These are phyloP conservation scores for Blastobasis lacticolella DNA, from an alignment of 2,888 invertebrate genomes.

Conservation along the genomic window DNA sequence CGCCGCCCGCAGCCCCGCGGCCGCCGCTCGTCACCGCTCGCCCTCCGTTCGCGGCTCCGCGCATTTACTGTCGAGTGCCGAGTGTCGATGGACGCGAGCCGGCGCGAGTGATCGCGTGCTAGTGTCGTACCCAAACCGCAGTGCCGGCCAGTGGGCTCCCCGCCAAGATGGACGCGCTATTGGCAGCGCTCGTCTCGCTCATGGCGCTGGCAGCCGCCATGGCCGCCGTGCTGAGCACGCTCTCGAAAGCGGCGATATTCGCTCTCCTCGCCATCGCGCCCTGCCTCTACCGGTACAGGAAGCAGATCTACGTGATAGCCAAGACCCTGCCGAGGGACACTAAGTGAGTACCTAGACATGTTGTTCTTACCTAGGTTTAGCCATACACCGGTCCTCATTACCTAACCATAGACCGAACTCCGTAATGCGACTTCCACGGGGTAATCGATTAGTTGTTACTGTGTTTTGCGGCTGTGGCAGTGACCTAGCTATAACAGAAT, in stretches of 20 bases:
- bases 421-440: too few species aligned
- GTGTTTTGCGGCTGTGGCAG: too few species aligned
- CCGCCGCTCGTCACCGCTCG: slow-evolving; percentile 22
- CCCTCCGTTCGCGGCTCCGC: slow-evolving; percentile 16
- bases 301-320: slow-evolving; percentile 75
- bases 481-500: too few species aligned
- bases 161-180: slow-evolving; percentile 71
- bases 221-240: slow-evolving; percentile 74
- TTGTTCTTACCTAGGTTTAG: neutral
- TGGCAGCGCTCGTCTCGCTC: slow-evolving; percentile 66
- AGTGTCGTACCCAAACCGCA: slow-evolving; percentile 29
- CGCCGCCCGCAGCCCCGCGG: slow-evolving; percentile 22
- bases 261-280: slow-evolving; percentile 72
- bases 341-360: slow-evolving; percentile 68
- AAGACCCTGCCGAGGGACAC: slow-evolving; percentile 79
- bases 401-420: too few species aligned
- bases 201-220: slow-evolving; percentile 72
- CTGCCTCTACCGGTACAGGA: slow-evolving; percentile 71
- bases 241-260: slow-evolving; percentile 83
- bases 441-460: too few species aligned
- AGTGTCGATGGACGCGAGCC: slow-evolving; percentile 36
- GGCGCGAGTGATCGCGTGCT: slow-evolving; percentile 29
- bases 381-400: too few species aligned
- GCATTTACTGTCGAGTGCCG: slow-evolving; percentile 34
- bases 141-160: slow-evolving; percentile 53